A percentile compares a stretch with the other conserved stretches of the same genome.
These are phyloP conservation scores for Microtus montanus DNA, from an alignment of 2,113 vertebrate genomes.

Conservation along the genomic window DNA sequence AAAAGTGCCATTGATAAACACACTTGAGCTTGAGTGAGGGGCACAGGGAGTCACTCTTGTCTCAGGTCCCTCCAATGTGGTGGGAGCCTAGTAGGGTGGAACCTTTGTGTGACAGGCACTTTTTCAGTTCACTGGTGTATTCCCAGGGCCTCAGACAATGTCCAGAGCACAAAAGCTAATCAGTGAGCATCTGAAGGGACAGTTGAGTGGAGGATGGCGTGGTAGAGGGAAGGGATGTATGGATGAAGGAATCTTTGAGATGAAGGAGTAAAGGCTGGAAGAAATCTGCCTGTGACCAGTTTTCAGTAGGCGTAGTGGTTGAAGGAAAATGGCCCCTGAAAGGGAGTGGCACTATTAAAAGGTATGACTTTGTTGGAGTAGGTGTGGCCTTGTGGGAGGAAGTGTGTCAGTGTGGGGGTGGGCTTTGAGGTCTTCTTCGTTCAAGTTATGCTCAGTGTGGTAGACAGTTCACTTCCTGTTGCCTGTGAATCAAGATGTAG, in stretches of 20 bases:
- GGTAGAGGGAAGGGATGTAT: background rate
- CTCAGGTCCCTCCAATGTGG: background rate
- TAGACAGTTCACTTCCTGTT: background rate
- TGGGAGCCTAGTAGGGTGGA: background rate
- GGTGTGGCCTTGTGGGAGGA: background rate
- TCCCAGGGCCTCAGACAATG: no score
- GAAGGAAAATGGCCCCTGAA: background rate
- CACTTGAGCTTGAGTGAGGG: no score
- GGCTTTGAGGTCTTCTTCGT: background rate
- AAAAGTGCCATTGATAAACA: accelerated
- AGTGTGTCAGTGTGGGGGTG: background rate
- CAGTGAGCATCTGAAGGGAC: background rate
- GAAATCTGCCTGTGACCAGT: no score
- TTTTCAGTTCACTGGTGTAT: background rate
- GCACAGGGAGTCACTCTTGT: background rate
- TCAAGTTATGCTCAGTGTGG: background rate
- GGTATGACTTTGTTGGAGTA: background rate
- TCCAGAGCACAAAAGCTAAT: background rate
- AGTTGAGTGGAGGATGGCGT: background rate
- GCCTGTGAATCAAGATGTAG: background rate
- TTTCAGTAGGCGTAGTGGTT: background rate
- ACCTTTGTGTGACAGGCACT: background rate
- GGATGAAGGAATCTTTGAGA: background rate
- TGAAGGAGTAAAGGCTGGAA: background rate
- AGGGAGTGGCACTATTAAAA: background rate